Base-by-base conservation (phyloP, 2,888 invertebrate species). In the Cheilosia scutellata region DNA sequence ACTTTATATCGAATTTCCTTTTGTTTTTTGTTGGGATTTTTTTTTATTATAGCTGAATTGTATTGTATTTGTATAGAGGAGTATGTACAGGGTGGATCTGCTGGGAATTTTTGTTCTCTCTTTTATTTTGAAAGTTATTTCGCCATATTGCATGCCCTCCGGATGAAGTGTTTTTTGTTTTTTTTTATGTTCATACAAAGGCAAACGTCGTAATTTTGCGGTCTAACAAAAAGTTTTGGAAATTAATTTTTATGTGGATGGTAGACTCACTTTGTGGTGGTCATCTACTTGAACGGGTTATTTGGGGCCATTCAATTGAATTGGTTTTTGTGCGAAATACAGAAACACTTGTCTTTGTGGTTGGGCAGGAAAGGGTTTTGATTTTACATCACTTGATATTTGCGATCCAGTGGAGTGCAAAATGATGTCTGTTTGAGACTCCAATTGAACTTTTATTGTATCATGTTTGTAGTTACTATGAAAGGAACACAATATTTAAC, bases 1-100 rank as follows among this genome's bases (percentile, higher is more conserved):
- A 83, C 72, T 79, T 83, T 83, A 53, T 58, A 83, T 72, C 72
- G 47, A 82, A 78, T 82, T 66, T 82, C 47, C 65, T 63, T 53
- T 13, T 70, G 29, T 25, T 63, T 44, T 63, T 9, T 13, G 16
- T 37, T 27, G 9, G 16, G 11, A 25, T 47, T 25, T 16, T 44
- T n/a, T n/a, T 44, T 6, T 37, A 37, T 37, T 20, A 20, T 20
- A 20, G 20, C 20, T 20, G 20, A 20, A 2, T 20, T 20, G 20
- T 20, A 2, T 20, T 20, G 20, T 20, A 20, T 20, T 20, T 4
- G 37, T 37, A 37, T 37, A 37, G n/a, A n/a, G n/a, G n/a, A n/a
- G 37, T 37, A 11, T 37, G 13, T 9, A 37, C 33, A 25, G 33
- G 27, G 49, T 49, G 49, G 63, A 13, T 33, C 37, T 20, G 16